Evolutionary conservation across 53 echinoderm and acorn worm species (phyloP).

Genomic region (Zoroaster sp.): DNA sequence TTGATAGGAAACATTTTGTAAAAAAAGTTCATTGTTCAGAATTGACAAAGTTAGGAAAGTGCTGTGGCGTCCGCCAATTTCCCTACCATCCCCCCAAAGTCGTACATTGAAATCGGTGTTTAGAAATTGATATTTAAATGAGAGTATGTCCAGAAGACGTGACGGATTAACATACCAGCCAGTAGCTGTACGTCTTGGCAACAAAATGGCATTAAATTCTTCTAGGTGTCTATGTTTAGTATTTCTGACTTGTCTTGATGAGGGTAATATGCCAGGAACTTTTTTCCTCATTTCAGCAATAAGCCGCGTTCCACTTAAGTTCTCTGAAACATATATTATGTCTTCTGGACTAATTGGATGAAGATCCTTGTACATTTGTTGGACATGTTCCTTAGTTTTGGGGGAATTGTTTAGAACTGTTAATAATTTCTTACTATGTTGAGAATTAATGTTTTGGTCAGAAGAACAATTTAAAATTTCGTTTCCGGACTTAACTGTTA

Average conservation of each 20-base stretch:
- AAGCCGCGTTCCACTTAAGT: slow-evolving; percentile 55
- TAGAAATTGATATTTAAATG: slow-evolving; percentile 22
- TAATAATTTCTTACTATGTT: not conserved
- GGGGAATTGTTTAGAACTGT: not conserved
- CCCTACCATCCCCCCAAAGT: slow-evolving; percentile 47
- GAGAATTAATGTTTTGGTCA: not conserved
- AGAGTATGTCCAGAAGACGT: slow-evolving; percentile 36
- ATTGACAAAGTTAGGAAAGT: slow-evolving; percentile 14
- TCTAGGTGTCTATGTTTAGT: not conserved
- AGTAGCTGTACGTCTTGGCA: slow-evolving; percentile 49
- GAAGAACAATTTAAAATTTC: not conserved
- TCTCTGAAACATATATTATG: slow-evolving; percentile 52
- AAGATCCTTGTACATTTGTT: not conserved
- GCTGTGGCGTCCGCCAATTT: slow-evolving; percentile 31
- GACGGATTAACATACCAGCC: slow-evolving; percentile 25
- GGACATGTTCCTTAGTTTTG: not conserved
- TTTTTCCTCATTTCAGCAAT: slow-evolving; percentile 43
- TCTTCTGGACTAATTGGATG: slow-evolving; percentile 38
- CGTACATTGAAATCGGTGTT: not conserved
- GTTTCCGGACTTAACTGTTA: not conserved
- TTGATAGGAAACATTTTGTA: slow-evolving; percentile 31
- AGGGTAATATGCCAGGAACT: slow-evolving; percentile 52
- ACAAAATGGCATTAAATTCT: slow-evolving; percentile 37
- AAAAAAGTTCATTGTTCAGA: slow-evolving; percentile 41
- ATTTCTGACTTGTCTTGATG: not conserved